These are phyloP conservation scores for Tetranychus cinnabarinus DNA, from an alignment of 1,140 invertebrate genomes.

Conservation along the genomic window DNA sequence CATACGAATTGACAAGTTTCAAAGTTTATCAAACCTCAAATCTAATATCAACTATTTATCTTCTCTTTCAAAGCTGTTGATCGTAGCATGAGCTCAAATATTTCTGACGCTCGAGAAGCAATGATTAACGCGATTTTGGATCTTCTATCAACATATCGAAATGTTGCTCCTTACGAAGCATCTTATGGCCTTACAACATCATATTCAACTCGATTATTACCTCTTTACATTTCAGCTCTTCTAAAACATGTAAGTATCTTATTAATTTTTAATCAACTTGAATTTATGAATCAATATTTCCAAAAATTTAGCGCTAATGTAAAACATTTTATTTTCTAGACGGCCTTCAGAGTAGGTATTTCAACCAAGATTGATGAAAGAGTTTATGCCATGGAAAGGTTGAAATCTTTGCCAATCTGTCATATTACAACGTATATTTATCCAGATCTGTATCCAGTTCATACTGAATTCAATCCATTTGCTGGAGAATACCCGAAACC, in stretches of 20 bases:
- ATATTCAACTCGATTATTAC: constrained; percentile 46
- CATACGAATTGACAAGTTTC: too few relatives aligned
- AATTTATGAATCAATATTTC: neutral
- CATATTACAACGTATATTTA: constrained; percentile 64
- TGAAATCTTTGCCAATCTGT: constrained; percentile 62
- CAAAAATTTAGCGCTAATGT: neutral
- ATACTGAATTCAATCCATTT: constrained; percentile 22
- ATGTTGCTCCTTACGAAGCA: constrained; percentile 14
- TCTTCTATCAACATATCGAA: constrained; percentile 53
- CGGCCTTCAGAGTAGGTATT: constrained; percentile 59
- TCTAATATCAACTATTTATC: too few relatives aligned
- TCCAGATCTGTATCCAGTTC: constrained; percentile 77
- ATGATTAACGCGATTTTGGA: constrained; percentile 85
- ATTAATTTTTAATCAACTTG: neutral
- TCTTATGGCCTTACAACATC: constrained; percentile 43
- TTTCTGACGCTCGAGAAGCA: constrained; percentile 82
- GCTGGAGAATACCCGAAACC: neutral
- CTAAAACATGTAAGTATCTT: constrained; percentile 54
- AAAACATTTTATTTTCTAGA: constrained; percentile 25
- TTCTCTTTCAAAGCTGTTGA: constrained; percentile 47
- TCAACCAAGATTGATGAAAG: constrained; percentile 77
- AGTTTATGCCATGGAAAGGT: constrained; percentile 70
- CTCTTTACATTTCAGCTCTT: constrained; percentile 67
- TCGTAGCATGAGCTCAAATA: constrained; percentile 50
- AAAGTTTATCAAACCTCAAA: too few relatives aligned